Base-by-base conservation (phyloP, 2,113 vertebrate genomes). In the Budorcas taxicolor region DNA sequence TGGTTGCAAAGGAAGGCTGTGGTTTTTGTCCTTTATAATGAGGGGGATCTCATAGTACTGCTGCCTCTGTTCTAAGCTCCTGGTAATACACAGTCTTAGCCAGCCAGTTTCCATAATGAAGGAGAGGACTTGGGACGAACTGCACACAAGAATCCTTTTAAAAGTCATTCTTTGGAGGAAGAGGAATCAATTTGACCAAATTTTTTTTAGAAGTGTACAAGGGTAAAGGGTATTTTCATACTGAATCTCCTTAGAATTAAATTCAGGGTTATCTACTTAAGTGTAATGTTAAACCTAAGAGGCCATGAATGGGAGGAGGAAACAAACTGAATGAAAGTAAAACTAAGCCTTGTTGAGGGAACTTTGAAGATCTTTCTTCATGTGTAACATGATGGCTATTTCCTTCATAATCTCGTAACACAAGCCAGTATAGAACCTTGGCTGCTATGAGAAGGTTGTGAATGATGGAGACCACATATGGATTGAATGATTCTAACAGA, bases 131-230 rank as follows among this genome's bases (percentile, higher is more conserved):
- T 94, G 94, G 94, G 93, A 95, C 6, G 31, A 97, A 60, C 81
- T 82, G 19, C 64, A 96, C 55, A 88, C 80, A 83, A 83, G 84
- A 97, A 52, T 53, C 64, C 91, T 95, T 97, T 93, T 94, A 87
- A 95, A 95, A 97, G 87, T 93, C 57, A 60, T 98, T 95, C 91
- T 47, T 60, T 95, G 88, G 74, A 95, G 88, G 87, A 94, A 91
- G 82, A 93, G 89, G 78, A 98, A 60, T 91, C 86, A 97, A 7
- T 98, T 88, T 96, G 95, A 91, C 43, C 95, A 87, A 57, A 9
- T 95, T 78, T 95, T 97, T 98, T 96, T 84, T 96, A 95, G 91
- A 97, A 95, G 58, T 94, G 58, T 23, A 89, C 67, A 89, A 96
- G 45, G 97, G 8, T 96, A 52, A 94, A 97, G 95, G 88, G 82